Conservation (phyloP, 2,797 vertebrate genomes). For the Strix occidentalis region DNA sequence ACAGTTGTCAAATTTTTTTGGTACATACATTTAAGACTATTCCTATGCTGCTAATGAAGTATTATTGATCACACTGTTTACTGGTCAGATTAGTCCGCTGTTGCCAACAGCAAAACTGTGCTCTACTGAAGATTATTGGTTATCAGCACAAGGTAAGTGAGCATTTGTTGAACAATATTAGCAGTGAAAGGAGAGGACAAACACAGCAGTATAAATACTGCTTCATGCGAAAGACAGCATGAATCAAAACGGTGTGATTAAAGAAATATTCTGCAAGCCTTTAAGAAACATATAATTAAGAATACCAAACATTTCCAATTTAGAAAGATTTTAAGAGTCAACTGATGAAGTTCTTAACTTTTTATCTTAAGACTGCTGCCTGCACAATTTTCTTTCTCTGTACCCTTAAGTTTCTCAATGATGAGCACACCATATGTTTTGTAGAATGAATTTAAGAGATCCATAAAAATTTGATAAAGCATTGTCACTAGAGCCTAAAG, state of each 20-base stretch:
- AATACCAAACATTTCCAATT: background rate
- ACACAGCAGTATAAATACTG: background rate
- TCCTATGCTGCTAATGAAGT: slow-evolving; percentile 19
- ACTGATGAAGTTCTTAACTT: background rate
- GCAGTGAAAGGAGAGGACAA: background rate
- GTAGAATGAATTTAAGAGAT: background rate
- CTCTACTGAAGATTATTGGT: background rate
- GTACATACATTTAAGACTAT: background rate
- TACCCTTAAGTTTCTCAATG: background rate
- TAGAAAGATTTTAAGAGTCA: background rate
- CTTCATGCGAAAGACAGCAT: background rate
- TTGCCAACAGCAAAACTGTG: background rate
- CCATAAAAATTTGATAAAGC: background rate
- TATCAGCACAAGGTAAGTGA: background rate
- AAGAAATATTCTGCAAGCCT: background rate
- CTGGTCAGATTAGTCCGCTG: background rate
- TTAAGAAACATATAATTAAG: background rate
- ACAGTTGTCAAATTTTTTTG: background rate
- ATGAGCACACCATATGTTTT: background rate
- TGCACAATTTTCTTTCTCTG: background rate
- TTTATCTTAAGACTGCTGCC: background rate
- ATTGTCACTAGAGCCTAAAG: background rate
- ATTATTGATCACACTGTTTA: background rate
- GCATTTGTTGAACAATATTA: background rate
- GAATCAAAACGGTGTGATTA: background rate